These are phyloP conservation scores for Todus mexicanus DNA, from an alignment of 2,797 vertebrate genomes.

Conservation along the genomic window DNA sequence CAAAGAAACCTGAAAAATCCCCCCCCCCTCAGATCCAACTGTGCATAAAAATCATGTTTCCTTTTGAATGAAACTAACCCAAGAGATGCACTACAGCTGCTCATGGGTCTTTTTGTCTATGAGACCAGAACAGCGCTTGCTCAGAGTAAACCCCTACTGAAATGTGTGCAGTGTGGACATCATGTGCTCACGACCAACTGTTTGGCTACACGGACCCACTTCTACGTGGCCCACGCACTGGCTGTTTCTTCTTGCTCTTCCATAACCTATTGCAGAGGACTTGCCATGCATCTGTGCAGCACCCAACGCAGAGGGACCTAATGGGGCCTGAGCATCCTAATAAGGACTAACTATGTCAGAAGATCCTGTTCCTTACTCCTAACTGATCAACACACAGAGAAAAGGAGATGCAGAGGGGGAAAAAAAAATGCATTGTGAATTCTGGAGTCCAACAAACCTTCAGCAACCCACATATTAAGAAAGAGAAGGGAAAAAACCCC, in stretches of 20 bases:
- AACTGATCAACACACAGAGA: not conserved
- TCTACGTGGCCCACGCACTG: not conserved
- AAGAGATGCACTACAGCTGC: not conserved
- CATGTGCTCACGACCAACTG: not conserved
- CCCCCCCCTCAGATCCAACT: not conserved
- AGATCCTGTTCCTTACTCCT: not conserved
- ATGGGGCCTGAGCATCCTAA: too few species aligned
- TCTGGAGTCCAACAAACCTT: not conserved
- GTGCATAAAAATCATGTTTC: not conserved
- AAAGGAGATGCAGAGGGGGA: not conserved
- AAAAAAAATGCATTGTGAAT: not conserved
- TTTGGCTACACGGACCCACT: not conserved
- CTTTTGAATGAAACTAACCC: not conserved
- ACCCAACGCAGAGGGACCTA: not conserved
- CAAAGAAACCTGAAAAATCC: not conserved
- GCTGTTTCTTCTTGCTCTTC: not conserved
- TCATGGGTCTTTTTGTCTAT: fast-evolving
- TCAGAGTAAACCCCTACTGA: not conserved
- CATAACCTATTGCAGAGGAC: not conserved
- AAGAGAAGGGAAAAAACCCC: not conserved
- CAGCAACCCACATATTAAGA: not conserved
- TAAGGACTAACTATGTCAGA: not conserved
- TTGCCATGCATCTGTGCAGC: fast-evolving
- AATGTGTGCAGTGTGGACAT: not conserved
- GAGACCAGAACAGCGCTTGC: not conserved